Evolutionary conservation across 2,797 vertebrate genomes (phyloP).

Genomic region (Tinamus major): DNA sequence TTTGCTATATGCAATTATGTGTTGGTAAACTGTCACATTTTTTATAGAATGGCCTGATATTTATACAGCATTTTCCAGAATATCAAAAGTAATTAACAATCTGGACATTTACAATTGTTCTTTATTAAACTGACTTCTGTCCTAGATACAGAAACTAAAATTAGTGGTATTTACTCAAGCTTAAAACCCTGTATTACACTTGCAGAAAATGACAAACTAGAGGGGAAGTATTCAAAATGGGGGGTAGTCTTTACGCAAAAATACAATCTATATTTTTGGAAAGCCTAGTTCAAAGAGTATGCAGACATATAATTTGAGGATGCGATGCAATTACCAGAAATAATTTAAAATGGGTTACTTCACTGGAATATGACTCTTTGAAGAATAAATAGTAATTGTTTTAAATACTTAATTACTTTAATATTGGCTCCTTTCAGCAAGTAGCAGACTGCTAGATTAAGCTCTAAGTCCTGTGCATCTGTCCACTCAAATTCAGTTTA

Average conservation of each 20-base stretch:
- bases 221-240: constrained; percentile 51
- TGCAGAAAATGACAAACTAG: constrained; percentile 61
- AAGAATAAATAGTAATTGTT: constrained; percentile 76
- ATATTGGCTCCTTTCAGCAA: constrained; percentile 72
- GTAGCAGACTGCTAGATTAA: constrained; percentile 58
- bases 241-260: constrained; percentile 62
- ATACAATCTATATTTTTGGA: constrained; percentile 33
- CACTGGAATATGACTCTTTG: constrained; percentile 68
- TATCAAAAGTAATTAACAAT: constrained; percentile 15
- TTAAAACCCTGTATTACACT: constrained; percentile 44
- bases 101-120: background rate
- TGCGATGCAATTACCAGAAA: constrained; percentile 71
- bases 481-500: constrained; percentile 66
- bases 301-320: constrained; percentile 72
- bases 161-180: constrained; percentile 56
- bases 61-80: background rate
- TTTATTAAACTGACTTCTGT: constrained; percentile 50
- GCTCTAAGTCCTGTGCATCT: constrained; percentile 67
- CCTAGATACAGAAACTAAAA: constrained; percentile 58
- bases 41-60: background rate
- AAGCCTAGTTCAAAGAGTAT: constrained; percentile 63
- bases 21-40: background rate
- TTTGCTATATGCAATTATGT: background rate
- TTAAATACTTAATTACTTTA: constrained; percentile 76
- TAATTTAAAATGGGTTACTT: constrained; percentile 70